A percentile compares a stretch with the other conserved stretches of the same genome.
phyloP scores from a whole-genome alignment of 2,113 vertebrate genomes.

The Hystrix cristata region DNA sequence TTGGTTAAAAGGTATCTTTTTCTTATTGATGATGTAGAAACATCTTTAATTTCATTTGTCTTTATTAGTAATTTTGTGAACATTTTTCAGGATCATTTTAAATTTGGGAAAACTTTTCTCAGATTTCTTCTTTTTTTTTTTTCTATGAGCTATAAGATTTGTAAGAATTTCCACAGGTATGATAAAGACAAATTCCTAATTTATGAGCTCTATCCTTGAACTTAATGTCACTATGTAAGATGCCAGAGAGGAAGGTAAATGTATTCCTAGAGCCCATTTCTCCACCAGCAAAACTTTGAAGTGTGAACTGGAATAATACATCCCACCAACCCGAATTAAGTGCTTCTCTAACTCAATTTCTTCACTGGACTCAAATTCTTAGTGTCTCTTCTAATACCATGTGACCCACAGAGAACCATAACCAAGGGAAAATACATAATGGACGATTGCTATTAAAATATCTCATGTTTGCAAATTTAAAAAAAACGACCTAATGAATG shows the following conservation, averaged over 20 bases:
- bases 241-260: not conserved
- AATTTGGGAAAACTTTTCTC: not conserved
- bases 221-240: not conserved
- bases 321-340: not conserved
- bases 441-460: slow-evolving; percentile 32
- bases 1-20: not conserved
- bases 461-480: slow-evolving; percentile 5
- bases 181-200: not conserved
- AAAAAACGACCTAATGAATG: not conserved
- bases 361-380: not conserved
- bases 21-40: not conserved
- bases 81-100: slow-evolving; percentile 21
- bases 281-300: not conserved
- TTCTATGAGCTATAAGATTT: not conserved
- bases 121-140: slow-evolving; percentile 28
- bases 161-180: not conserved
- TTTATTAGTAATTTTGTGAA: not conserved
- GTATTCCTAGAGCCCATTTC: slow-evolving; percentile 1
- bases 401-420: not conserved
- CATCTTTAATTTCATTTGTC: not conserved
- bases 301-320: not conserved
- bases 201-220: not conserved
- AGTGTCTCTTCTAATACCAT: not conserved
- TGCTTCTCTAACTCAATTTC: not conserved
- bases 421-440: slow-evolving; percentile 40